Evolutionary conservation across 1,140 invertebrate genomes (phyloP).

Genomic region (Paralvinella palmiformis): DNA sequence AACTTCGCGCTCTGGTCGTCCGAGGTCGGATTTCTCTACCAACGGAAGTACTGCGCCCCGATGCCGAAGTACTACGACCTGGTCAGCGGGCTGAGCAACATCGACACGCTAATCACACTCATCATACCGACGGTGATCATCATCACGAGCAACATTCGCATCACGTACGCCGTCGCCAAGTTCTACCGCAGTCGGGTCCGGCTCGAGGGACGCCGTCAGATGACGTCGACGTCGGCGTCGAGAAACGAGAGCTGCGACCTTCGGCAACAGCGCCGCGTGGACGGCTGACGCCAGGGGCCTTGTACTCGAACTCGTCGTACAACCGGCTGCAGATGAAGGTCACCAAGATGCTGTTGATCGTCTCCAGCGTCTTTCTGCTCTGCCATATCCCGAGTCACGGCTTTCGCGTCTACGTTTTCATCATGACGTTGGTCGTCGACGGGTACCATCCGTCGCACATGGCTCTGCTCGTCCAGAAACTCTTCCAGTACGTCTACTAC

Average conservation of each 20-base stretch:
- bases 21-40: not conserved
- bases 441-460: constrained; percentile 10
- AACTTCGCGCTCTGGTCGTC: constrained; percentile 11
- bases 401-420: constrained; percentile 39
- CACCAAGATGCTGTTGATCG: constrained; percentile 74
- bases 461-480: constrained; percentile 28
- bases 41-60: constrained; percentile 39
- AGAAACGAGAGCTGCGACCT: constrained; percentile 1
- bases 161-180: not conserved
- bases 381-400: constrained; percentile 64
- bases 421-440: constrained; percentile 23
- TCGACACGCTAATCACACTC: constrained; percentile 33
- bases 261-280: not conserved
- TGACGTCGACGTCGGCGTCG: not conserved
- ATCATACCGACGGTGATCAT: constrained; percentile 26
- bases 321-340: constrained; percentile 58
- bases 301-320: constrained; percentile 23
- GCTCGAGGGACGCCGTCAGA: not conserved
- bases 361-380: constrained; percentile 72
- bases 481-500: constrained; percentile 56
- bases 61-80: constrained; percentile 47
- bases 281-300: constrained; percentile 14
- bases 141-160: constrained; percentile 6
- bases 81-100: constrained; percentile 37
- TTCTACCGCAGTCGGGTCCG: not conserved